Percentiles rank a stretch among this genome's conserved stretches.
phyloP scores from a whole-genome alignment of 2,888 invertebrate genomes.

The Schizotus pectinicornis region DNA sequence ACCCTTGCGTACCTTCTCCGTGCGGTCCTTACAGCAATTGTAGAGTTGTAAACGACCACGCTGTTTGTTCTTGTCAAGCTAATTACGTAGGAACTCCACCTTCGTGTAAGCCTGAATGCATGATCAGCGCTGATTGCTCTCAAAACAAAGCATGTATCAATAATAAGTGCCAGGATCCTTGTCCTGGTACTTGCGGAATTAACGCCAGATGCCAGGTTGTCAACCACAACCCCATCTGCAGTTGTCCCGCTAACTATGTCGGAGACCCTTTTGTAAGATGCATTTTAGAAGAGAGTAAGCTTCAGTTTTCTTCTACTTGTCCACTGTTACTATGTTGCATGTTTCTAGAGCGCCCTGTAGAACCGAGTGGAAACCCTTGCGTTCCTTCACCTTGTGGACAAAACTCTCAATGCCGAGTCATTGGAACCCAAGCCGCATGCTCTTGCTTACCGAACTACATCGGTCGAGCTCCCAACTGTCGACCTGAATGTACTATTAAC shows the following conservation, averaged over 20 bases:
- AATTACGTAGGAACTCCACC: constrained; percentile 81
- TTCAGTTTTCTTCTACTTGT: constrained; percentile 16
- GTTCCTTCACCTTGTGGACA: constrained; percentile 70
- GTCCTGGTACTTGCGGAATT: constrained; percentile 80
- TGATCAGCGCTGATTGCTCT: constrained; percentile 82
- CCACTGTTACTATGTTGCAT: constrained; percentile 4
- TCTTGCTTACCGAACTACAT: constrained; percentile 66
- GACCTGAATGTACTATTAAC: constrained; percentile 73
- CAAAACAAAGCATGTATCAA: constrained; percentile 81
- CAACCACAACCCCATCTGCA: constrained; percentile 87
- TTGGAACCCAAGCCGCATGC: constrained; percentile 65
- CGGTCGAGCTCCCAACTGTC: constrained; percentile 68
- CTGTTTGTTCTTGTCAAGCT: constrained; percentile 79
- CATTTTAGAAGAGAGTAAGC: constrained; percentile 68
- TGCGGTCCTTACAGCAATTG: constrained; percentile 85
- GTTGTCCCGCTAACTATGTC: constrained; percentile 76
- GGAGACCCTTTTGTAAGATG: constrained; percentile 83
- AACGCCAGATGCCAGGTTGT: constrained; percentile 84
- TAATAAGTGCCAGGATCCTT: constrained; percentile 82
- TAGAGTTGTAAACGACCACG: constrained; percentile 76
- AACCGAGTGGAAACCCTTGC: constrained; percentile 63
- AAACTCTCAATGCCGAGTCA: constrained; percentile 66
- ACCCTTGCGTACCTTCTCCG: constrained; percentile 82
- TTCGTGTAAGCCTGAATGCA: constrained; percentile 81
- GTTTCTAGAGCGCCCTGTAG: constrained; percentile 53